Base-by-base conservation (phyloP, 2,888 invertebrate species). In the Nemurella pictetii region DNA sequence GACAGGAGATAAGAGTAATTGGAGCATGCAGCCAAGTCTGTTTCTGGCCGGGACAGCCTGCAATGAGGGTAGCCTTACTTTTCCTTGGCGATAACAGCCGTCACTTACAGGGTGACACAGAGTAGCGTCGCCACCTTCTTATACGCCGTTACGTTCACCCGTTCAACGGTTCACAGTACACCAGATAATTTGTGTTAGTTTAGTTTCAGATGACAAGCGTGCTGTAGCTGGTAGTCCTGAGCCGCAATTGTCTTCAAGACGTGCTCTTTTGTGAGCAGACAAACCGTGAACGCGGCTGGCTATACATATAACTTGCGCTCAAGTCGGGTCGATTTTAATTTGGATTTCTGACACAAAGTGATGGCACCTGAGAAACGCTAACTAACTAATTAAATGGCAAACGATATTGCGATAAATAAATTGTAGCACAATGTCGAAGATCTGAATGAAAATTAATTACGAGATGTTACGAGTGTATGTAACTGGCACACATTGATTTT, bases 1-100 rank as follows among this genome's bases (percentile, higher is more conserved):
- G 75, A 26, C 26, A 75, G 27, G n/a, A 75, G 75, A 75, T 75
- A 75, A 28, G 28, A 75, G 27, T 26, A 75, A 75, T 26, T 75
- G 75, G 28, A 75, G 75, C 75, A 75, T 75, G 75, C 75, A 75
- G 28, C 75, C 26, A 75, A 75, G 28, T 28, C 26, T 25, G 75
- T 27, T 75, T 75, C 75, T 75, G 75, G 5, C 28, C 28, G 75
- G 12, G 75, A 75, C 75, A 75, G 55, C 15, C 55, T 20, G 55
- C 55, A 55, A 55, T 55, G 55, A 55, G 55, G 55, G 55, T 55
- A 3, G 55, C 55, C 20, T 55, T 55, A 55, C 55, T 55, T 55
- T 55, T 55, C 9, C 55, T 55, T 55, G 55, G 55, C 55, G 55
- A 55, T 55, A 55, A 55, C 55, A 20, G 15, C 55, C 55, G 55